Evolutionary conservation across 1,140 invertebrate species (phyloP).

Genomic region (Neodiprion virginianus): DNA sequence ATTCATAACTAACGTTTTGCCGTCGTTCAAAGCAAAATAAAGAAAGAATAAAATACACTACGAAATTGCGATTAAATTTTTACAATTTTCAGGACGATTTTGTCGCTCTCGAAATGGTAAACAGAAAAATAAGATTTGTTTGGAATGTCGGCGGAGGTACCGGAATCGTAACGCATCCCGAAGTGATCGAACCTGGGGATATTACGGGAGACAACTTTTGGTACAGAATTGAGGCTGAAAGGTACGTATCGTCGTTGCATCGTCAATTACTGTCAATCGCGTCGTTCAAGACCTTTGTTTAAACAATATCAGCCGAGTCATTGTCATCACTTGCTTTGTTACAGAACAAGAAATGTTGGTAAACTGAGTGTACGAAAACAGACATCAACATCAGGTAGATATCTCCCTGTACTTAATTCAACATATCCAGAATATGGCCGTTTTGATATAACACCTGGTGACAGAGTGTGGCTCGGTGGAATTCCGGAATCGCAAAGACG

Average conservation of each 20-base stretch:
- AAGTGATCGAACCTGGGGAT: slow-evolving; percentile 64
- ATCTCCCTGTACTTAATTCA: slow-evolving; percentile 51
- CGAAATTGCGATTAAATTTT: no score
- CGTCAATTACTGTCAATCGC: slow-evolving; percentile 14
- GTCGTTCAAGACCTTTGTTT: slow-evolving; percentile 13
- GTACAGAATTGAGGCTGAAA: slow-evolving; percentile 76
- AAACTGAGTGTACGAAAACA: slow-evolving; percentile 64
- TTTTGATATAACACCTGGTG: slow-evolving; percentile 61
- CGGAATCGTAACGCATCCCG: slow-evolving; percentile 69
- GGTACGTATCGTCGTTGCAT: slow-evolving; percentile 53
- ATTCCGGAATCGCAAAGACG: slow-evolving; percentile 60
- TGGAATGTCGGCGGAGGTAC: slow-evolving; percentile 81
- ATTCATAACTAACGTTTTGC: no score
- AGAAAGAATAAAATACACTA: no score
- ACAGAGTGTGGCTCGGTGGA: slow-evolving; percentile 68
- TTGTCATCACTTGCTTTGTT: slow-evolving; percentile 19
- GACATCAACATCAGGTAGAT: slow-evolving; percentile 45
- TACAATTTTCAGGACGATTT: slow-evolving; percentile 67
- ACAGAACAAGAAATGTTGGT: slow-evolving; percentile 65
- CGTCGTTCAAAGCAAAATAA: no score
- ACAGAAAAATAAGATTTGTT: slow-evolving; percentile 75
- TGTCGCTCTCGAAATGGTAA: slow-evolving; percentile 79
- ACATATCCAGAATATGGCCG: slow-evolving; percentile 62
- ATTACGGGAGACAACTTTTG: slow-evolving; percentile 71
- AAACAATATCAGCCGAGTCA: neutral